Evolutionary conservation across 2,113 vertebrate species (phyloP).

Genomic region (Scophthalmus maximus): DNA sequence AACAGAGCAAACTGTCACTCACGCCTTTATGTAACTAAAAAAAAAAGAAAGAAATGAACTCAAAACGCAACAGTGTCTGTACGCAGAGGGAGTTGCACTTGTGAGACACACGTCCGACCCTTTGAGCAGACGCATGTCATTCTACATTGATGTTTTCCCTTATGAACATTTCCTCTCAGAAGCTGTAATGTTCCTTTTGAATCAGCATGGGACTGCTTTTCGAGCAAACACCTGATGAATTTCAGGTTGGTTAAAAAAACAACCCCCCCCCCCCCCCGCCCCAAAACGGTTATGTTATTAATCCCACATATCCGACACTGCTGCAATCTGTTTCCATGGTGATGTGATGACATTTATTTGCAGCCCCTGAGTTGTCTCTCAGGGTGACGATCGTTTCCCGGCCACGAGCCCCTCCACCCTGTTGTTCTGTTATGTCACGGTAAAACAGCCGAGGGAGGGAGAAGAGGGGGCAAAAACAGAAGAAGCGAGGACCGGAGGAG

Average conservation of each 20-base stretch:
- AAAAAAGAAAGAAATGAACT: not conserved
- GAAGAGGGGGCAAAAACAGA: too few relatives aligned
- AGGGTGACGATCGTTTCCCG: slow-evolving; percentile 24
- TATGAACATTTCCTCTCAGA: slow-evolving; percentile 15
- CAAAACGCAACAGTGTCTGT: too few relatives aligned
- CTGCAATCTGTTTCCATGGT: slow-evolving; percentile 36
- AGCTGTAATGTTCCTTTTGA: slow-evolving; percentile 16
- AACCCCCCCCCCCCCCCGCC: too few relatives aligned
- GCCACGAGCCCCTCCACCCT: slow-evolving; percentile 21
- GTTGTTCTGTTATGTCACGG: not conserved
- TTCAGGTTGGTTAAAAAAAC: not conserved
- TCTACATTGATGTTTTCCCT: slow-evolving; percentile 15
- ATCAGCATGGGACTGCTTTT: slow-evolving; percentile 7
- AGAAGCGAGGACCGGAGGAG: not conserved
- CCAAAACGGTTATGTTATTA: slow-evolving; percentile 25
- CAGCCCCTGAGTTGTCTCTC: slow-evolving; percentile 24
- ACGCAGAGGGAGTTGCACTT: not conserved
- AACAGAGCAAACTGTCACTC: slow-evolving; percentile 16
- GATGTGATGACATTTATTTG: slow-evolving; percentile 49
- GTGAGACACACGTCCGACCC: slow-evolving; percentile 4
- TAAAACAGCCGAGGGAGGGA: not conserved
- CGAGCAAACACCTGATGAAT: not conserved
- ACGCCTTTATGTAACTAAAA: not conserved
- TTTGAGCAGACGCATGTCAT: slow-evolving; percentile 1
- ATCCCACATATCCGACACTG: slow-evolving; percentile 27